A percentile compares a stretch with the other conserved stretches of the same genome.
phyloP scores from a whole-genome alignment of 2,113 vertebrate species.

The Myotis lucifugus region DNA sequence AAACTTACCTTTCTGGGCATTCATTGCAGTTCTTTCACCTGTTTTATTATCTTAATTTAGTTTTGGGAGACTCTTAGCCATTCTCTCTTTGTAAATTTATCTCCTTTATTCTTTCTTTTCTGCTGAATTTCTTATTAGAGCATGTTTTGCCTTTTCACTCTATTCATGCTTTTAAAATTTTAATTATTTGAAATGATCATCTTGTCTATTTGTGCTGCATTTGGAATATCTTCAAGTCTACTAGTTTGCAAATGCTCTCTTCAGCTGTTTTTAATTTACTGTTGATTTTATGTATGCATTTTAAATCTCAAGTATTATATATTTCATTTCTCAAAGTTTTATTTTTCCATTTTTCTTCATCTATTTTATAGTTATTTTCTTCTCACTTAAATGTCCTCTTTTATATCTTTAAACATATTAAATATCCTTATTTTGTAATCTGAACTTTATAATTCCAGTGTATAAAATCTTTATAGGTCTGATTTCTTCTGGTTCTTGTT shows the following conservation, averaged over 20 bases:
- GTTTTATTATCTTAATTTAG: neutral
- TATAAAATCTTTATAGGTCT: neutral
- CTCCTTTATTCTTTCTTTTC: neutral
- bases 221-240: neutral
- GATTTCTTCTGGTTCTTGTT: slow-evolving; percentile 7
- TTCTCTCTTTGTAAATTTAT: neutral
- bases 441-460: slow-evolving; percentile 28
- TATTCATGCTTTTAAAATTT: neutral
- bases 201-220: neutral
- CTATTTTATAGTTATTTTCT: slow-evolving; percentile 13
- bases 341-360: neutral
- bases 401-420: slow-evolving; percentile 14
- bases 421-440: neutral
- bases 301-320: neutral
- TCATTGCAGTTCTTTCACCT: neutral
- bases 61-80: neutral
- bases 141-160: neutral
- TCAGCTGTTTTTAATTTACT: neutral
- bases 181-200: neutral
- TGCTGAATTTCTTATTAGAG: neutral
- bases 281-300: neutral
- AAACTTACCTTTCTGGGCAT: neutral
- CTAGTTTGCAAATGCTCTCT: neutral
- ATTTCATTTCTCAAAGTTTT: neutral
- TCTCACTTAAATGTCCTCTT: neutral